Base-by-base conservation (phyloP, 2,888 invertebrate species). In the Mesorhabditis belari region DNA sequence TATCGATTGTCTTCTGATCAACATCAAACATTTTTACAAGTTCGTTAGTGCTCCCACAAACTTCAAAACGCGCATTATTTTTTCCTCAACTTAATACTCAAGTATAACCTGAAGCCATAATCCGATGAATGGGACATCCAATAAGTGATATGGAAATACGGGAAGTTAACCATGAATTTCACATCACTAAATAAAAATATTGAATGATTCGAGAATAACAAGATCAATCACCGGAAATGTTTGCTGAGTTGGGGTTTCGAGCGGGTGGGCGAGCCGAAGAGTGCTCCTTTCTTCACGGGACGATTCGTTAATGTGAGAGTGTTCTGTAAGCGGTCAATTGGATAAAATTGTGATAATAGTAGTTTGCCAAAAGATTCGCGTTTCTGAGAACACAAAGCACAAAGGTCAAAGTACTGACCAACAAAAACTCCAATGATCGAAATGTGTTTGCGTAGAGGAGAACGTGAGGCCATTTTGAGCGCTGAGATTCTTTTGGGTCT, bases 201-300 rank as follows among this genome's bases (percentile, higher is more conserved):
- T 23, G 29, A 4, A 52, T 44, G 57, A 12, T 52, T 21, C 44
- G 49, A 28, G 21, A 17, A 51, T 64, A 25, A 6, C 28, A 19
- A 3, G 24, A 25, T 60, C 51, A 23, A 28, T 4, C 72, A 82
- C 81, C 82, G 83, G 72, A 83, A 84, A 82, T 96, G 96, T 0
- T 96, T 86, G 71, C 92, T 92, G 4, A 98, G 86, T 74, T 93
- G 94, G 66, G 89, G 89, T 82, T 93, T 93, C 60, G 90, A 86
- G 17, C 91, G 90, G 12, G 89, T 86, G 55, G 88, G 86, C 80
- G 90, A 90, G 64, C 87, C 86, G 83, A 96, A 98, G 29, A 93
- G 87, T 0, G 87, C 86, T 0, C 98, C 98, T 73, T 96, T 87
- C 9, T 91, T 87, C 0, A 94, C 95, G 0, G 96, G 95, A 2